These are phyloP conservation scores for Crocodylus rhombifer DNA, from an alignment of 2,797 vertebrate species.

Conservation along the genomic window DNA sequence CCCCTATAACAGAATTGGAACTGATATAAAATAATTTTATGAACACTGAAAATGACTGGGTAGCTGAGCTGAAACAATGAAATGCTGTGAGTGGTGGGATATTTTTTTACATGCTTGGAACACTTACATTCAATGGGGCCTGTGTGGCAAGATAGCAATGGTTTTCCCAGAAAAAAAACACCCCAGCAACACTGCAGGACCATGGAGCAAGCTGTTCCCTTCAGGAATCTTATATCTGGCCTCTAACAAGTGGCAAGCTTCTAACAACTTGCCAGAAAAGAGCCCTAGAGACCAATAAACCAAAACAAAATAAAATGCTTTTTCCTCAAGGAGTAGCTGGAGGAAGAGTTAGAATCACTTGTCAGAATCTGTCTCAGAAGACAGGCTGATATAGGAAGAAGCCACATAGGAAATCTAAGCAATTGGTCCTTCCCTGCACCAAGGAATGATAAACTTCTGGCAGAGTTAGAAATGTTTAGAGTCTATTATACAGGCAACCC, in stretches of 20 bases:
- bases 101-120: neutral
- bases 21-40: no score
- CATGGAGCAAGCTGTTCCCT: rapidly evolving
- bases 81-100: no score
- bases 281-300: neutral
- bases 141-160: neutral
- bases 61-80: no score
- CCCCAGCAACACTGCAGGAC: neutral
- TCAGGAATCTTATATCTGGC: neutral
- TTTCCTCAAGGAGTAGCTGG: neutral
- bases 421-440: no score
- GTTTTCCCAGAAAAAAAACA: neutral
- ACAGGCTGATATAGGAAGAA: neutral
- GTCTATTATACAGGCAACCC: no score
- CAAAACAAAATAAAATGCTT: neutral
- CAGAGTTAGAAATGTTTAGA: no score
- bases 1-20: no score
- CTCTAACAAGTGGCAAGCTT: neutral
- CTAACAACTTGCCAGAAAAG: neutral
- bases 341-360: neutral
- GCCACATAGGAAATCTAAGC: neutral
- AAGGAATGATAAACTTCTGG: no score
- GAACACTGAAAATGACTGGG: no score
- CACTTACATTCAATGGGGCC: neutral
- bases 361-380: neutral